phyloP scores from a whole-genome alignment of 1,140 invertebrate genomes.

The Conopomorpha cramerella region DNA sequence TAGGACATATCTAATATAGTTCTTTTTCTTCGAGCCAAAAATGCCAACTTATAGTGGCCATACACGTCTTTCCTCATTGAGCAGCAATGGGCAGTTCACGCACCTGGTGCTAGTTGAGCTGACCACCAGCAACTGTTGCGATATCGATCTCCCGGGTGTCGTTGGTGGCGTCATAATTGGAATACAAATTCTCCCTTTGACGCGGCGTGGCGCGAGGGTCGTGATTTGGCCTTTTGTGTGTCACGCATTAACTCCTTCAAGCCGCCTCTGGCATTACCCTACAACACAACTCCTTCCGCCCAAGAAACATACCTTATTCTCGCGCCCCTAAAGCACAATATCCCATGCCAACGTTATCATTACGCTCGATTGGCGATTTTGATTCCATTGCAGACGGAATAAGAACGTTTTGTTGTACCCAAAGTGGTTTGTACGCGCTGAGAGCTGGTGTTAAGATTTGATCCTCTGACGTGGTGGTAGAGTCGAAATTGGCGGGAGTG shows the following conservation, averaged over 20 bases:
- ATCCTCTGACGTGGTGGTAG: slow-evolving; percentile 10
- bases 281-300: neutral
- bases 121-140: too few relatives aligned
- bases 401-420: slow-evolving; percentile 32
- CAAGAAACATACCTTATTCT: slow-evolving; percentile 20
- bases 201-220: slow-evolving; percentile 22
- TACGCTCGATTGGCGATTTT: slow-evolving; percentile 28
- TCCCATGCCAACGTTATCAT: neutral
- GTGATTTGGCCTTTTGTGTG: slow-evolving; percentile 56
- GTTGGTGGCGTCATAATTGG: slow-evolving; percentile 48
- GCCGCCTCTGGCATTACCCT: slow-evolving; percentile 26
- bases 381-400: slow-evolving; percentile 31
- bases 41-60: too few relatives aligned
- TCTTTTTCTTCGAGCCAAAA: too few relatives aligned
- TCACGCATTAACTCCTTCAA: slow-evolving; percentile 55
- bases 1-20: too few relatives aligned
- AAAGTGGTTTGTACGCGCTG: slow-evolving; percentile 13
- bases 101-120: too few relatives aligned
- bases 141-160: slow-evolving; percentile 38
- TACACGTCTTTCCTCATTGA: too few relatives aligned
- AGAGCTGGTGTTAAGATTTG: slow-evolving; percentile 9
- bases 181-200: slow-evolving; percentile 58
- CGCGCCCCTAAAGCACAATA: slow-evolving; percentile 12
- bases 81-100: too few relatives aligned
- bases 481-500: too few relatives aligned